Base-by-base conservation (phyloP, 2,113 vertebrate species). In the Todiramphus saurophagus region DNA sequence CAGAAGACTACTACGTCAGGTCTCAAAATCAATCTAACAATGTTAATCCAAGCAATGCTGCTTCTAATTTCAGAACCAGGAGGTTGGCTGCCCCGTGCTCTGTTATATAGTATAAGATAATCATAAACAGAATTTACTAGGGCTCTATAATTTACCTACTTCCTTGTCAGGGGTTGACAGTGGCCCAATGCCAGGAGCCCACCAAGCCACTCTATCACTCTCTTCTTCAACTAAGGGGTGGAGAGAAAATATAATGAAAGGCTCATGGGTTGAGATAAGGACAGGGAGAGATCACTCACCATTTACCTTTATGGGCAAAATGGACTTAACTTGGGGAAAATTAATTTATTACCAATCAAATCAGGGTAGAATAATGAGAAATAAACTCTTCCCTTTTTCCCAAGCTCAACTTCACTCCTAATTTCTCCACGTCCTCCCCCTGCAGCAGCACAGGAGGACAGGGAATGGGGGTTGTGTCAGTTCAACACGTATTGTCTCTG, bases 381-480 rank as follows among this genome's bases (percentile, higher is more conserved):
- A 81, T 31, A 72, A 70, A 69, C 2, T 6, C 24, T 9, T n/a
- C 30, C 35, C 44, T 62, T 83, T 56, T 62, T 51, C 17, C 35
- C 2, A 1, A 16, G 25, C 14, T 55, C 27, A 55, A 30, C 59
- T 13, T 25, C 23, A 62, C 59, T 62, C n/a, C 58, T 7, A 5
- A 48, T 75, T 66, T 58, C 17, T 85, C 41, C 33, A 23, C 28
- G 21, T n/a, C 50, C 23, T 48, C 18, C 18, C 21, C 7, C 8
- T 4, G 31, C 5, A n/a, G 23, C 4, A 4, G 14, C 11, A 5
- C 41, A 48, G n/a, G 28, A 4, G 19, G 31, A 16, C 1, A 0
- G 7, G 48, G 30, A 67, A 58, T 12, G 18, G 14, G 18, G n/a
- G 11, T 73, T 73, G 48, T 3, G 25, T 44, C 48, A 31, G 21